These are phyloP conservation scores for Craterocephalus amniculus DNA, from an alignment of 2,797 vertebrate species.

Conservation along the genomic window DNA sequence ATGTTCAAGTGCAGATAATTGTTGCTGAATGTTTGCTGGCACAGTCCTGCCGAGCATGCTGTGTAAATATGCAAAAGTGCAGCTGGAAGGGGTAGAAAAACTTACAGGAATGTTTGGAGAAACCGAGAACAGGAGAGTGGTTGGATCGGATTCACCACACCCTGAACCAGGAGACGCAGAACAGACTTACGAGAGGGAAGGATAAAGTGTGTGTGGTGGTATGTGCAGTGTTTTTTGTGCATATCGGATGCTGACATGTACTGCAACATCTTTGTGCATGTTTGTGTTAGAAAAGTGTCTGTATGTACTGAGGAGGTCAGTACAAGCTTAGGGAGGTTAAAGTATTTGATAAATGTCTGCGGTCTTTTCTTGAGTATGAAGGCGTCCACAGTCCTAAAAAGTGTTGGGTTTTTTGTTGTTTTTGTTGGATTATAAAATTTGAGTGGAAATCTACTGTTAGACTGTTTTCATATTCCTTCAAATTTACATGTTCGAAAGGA, in stretches of 20 bases:
- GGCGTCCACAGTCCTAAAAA: slow-evolving; percentile 6
- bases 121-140: slow-evolving; percentile 5
- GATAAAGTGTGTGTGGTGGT: slow-evolving; percentile 13
- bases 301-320: slow-evolving; percentile 1
- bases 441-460: not conserved
- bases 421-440: not conserved
- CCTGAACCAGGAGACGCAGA: slow-evolving; percentile 17
- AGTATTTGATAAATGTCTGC: not conserved
- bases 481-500: not conserved
- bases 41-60: not conserved
- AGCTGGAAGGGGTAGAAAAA: slow-evolving; percentile 26
- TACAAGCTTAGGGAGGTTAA: not conserved
- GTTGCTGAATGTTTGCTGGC: slow-evolving; percentile 23
- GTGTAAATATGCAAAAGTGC: slow-evolving; percentile 37
- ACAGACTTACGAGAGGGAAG: slow-evolving; percentile 7
- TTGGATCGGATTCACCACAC: slow-evolving; percentile 23
- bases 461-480: not conserved
- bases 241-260: slow-evolving; percentile 17
- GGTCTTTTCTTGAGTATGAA: slow-evolving; percentile 8
- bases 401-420: no score
- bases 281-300: slow-evolving; percentile 8
- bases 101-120: slow-evolving; percentile 40
- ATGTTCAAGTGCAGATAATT: slow-evolving; percentile 22
- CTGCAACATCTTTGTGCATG: not conserved
- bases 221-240: slow-evolving; percentile 16